phyloP scores from a whole-genome alignment of 2,888 invertebrate genomes.

The Cosmia pyralina region DNA sequence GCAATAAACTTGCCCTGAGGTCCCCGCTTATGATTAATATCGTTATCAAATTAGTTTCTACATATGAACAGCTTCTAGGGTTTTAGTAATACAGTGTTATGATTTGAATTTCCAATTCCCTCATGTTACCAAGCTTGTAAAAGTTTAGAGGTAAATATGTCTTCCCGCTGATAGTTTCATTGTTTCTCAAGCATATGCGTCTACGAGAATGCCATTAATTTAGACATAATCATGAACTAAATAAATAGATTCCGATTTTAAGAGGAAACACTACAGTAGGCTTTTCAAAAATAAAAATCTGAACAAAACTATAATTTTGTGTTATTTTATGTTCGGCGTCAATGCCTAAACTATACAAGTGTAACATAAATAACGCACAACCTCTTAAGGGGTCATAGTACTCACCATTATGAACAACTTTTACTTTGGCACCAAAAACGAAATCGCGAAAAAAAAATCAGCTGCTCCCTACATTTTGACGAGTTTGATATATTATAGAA shows the following conservation, averaged over 20 bases:
- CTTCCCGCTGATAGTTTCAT: not conserved
- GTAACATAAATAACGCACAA: too few relatives aligned
- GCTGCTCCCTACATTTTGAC: too few relatives aligned
- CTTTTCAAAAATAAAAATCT: not conserved
- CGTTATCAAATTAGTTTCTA: constrained; percentile 63
- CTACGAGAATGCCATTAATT: not conserved
- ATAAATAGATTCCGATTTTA: not conserved
- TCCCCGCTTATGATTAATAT: constrained; percentile 68
- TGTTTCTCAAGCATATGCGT: too few relatives aligned
- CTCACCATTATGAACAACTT: too few relatives aligned
- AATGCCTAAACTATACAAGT: too few relatives aligned
- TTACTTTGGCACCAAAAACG: too few relatives aligned
- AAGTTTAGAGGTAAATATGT: not conserved
- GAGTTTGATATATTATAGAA: too few relatives aligned
- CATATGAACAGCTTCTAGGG: constrained; percentile 33
- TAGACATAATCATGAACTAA: not conserved
- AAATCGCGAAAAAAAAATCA: too few relatives aligned
- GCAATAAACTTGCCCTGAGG: constrained; percentile 68
- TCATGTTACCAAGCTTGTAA: not conserved
- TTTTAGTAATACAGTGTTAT: constrained; percentile 23
- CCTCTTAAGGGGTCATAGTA: too few relatives aligned
- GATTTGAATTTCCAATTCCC: constrained; percentile 33
- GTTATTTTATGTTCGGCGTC: not conserved
- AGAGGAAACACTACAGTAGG: not conserved
- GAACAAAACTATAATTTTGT: not conserved